Conservation (phyloP, 2,888 invertebrate genomes). For the Amblyjoppa fuscipennis region DNA sequence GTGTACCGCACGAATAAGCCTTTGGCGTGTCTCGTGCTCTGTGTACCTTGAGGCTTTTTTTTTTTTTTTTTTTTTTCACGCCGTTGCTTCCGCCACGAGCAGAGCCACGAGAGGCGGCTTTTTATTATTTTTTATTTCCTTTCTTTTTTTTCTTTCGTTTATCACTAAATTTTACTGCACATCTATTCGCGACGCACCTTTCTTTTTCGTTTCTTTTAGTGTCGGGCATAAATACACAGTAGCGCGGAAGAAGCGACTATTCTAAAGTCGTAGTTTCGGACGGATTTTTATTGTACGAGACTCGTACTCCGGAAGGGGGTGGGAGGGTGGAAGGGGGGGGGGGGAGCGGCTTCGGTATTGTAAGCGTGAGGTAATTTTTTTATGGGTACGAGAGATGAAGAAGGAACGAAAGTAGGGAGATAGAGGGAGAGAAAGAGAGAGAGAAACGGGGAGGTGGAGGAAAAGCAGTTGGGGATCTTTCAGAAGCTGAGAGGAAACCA, state of each 20-base stretch:
- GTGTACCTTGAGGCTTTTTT: constrained; percentile 52
- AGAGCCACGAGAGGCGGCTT: background rate
- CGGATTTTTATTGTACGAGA: constrained; percentile 62
- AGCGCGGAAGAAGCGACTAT: constrained; percentile 54
- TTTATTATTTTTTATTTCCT: constrained; percentile 6
- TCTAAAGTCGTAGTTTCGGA: constrained; percentile 57
- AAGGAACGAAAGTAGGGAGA: constrained; percentile 28
- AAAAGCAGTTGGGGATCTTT: constrained; percentile 39
- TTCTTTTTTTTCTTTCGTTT: background rate
- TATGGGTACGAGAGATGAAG: constrained; percentile 15
- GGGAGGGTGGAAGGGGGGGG: no score
- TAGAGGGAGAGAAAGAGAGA: constrained; percentile 13
- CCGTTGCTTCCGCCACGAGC: background rate
- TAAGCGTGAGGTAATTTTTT: constrained; percentile 25
- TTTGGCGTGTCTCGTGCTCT: constrained; percentile 31
- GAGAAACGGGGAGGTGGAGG: constrained; percentile 29
- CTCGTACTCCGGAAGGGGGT: no score
- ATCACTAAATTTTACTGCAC: constrained; percentile 38
- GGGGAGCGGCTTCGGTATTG: background rate
- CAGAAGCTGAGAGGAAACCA: constrained; percentile 74
- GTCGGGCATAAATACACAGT: constrained; percentile 47
- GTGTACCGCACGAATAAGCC: constrained; percentile 63
- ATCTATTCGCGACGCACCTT: constrained; percentile 33
- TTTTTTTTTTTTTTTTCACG: constrained; percentile 46
- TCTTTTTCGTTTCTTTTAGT: constrained; percentile 33